Evolutionary conservation across 2,888 invertebrate genomes (phyloP), one percentile per base, ranked within the genome.

Genomic region (Melangyna quadrimaculata): DNA sequence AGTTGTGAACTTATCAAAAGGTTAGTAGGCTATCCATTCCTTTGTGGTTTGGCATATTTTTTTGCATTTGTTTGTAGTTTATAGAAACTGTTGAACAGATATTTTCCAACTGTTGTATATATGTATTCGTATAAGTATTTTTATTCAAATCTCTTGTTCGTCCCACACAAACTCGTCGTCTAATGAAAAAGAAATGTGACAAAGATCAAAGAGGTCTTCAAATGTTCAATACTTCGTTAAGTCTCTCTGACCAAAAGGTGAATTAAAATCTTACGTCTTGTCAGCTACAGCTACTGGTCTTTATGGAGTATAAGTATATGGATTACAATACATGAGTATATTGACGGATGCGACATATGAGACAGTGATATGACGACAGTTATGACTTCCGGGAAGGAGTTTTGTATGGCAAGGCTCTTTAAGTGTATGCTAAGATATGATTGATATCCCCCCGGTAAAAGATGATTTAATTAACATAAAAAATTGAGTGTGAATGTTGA

Each of bases 361-460:
- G 32, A 67, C 24, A 12, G 27, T 45, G 7, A 12, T 63, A 55
- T 8, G 12, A 61, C 37, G 53, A 67, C 67, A 59, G 55, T 61
- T 69, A 55, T 63, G 53, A 74, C 74, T 80, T 80, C 79, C 79
- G 74, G 74, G 74, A 80, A 17, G 53, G 40, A 59, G 40, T 24
- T n/a, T 27, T 12, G 10, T 55, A 51, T 43, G 17, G 14, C n/a
- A 10, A 51, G 67, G 17, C 24, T 65, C 55, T 63, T 61, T 8
- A n/a, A 53, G 29, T 51, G 40, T 29, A 29, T 63, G 43, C 12
- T 45, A 32, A 73, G 73, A 57, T 55, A 32, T 29, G 78, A 45
- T 17, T 45, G 32, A 63, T 67, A 51, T 32, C 45, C 22, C 45
- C 22, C 9, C 5, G 35, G 40, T 72, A 27, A 67, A 45, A 24